Conservation (phyloP, 2,113 vertebrate species). For the Gymnogyps californianus region DNA sequence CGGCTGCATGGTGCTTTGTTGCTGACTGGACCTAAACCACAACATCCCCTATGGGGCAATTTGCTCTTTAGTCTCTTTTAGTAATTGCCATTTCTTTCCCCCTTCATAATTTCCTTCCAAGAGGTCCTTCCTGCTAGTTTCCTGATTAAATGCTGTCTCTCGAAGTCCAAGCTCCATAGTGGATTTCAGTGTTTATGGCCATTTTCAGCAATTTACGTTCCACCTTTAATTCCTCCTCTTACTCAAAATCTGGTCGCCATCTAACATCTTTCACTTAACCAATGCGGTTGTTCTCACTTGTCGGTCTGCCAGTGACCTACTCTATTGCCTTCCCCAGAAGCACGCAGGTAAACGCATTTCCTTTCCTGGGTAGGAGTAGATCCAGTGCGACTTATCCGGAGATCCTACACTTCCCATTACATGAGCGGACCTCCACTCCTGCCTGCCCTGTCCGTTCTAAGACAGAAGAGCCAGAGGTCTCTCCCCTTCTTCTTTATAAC, state of each 20-base stretch:
- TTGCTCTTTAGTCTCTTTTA: neutral
- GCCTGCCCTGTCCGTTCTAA: neutral
- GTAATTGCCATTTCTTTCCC: neutral
- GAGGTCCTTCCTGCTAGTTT: neutral
- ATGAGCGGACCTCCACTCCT: neutral
- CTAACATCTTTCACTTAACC: neutral
- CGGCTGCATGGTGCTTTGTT: too few relatives aligned
- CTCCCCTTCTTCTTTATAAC: neutral
- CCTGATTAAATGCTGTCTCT: neutral
- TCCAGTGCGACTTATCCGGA: neutral
- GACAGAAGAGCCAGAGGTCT: neutral
- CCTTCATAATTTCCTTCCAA: neutral
- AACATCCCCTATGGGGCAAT: neutral
- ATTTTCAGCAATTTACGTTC: neutral
- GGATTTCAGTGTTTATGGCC: neutral
- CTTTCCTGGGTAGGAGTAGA: neutral
- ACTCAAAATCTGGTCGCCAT: neutral
- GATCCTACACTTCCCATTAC: neutral
- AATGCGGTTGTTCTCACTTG: neutral
- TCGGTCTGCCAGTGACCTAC: neutral
- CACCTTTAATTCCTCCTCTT: neutral
- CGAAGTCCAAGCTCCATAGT: neutral
- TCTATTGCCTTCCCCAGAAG: neutral
- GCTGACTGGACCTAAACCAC: too few relatives aligned
- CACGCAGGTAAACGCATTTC: neutral